These are phyloP conservation scores for Euplexia lucipara DNA, from an alignment of 2,888 invertebrate species.

Conservation along the genomic window DNA sequence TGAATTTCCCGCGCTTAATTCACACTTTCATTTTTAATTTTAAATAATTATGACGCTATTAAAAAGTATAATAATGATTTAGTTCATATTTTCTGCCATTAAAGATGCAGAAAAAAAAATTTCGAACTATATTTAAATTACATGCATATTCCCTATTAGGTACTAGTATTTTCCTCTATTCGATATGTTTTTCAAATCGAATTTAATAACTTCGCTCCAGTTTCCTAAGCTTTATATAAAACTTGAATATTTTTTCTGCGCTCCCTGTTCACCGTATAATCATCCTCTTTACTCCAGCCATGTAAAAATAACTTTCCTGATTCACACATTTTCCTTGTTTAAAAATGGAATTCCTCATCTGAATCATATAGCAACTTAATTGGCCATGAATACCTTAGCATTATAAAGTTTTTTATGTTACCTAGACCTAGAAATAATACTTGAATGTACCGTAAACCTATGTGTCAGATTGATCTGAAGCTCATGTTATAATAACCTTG, in stretches of 20 bases:
- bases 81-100: too few species aligned
- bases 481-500: slow-evolving; percentile 38
- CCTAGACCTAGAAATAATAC: slow-evolving; percentile 50
- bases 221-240: slow-evolving; percentile 25
- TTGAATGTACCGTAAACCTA: neutral
- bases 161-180: neutral
- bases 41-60: too few species aligned
- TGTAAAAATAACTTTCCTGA: slow-evolving; percentile 61
- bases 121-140: too few species aligned
- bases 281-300: slow-evolving; percentile 49
- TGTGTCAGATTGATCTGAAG: slow-evolving; percentile 14
- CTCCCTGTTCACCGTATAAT: slow-evolving; percentile 33
- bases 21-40: too few species aligned
- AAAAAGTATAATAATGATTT: too few species aligned
- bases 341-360: slow-evolving; percentile 58
- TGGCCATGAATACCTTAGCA: slow-evolving; percentile 30
- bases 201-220: slow-evolving; percentile 10
- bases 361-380: slow-evolving; percentile 57
- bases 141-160: too few species aligned
- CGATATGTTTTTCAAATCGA: slow-evolving; percentile 5
- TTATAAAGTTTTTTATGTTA: slow-evolving; percentile 43
- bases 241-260: slow-evolving; percentile 32
- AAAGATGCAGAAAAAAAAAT: too few species aligned
- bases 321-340: slow-evolving; percentile 64
- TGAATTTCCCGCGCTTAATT: too few species aligned